Base-by-base conservation (phyloP, 2,113 vertebrate species). In the Ibidorhyncha struthersii region DNA sequence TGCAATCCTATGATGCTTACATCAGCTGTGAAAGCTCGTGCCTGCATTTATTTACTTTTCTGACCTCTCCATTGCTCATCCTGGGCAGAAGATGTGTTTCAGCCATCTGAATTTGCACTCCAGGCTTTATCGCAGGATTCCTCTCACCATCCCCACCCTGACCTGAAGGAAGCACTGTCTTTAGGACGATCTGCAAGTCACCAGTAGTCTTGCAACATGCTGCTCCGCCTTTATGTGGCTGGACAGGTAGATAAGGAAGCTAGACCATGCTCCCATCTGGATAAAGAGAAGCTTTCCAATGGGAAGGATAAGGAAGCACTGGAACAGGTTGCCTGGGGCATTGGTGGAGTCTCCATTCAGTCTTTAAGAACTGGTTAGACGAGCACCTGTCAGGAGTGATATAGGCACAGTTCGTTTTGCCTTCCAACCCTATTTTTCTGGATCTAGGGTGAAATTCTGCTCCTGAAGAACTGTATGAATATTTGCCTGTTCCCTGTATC, bases 361-460 rank as follows among this genome's bases (percentile, higher is more conserved):
- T 69, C 84, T 87, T 79, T 56, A 76, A 79, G 36, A 94, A 94
- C 81, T 56, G 70, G 81, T 93, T 91, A 69, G 81, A 78, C 73
- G 69, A 61, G 43, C 43, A 72, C 62, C 61, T 89, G 43, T 71
- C 56, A 82, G 52, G 65, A 74, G 45, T 3, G 3, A 67, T 43
- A 84, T 2, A 71, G 14, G 18, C 43, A 82, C 53, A 53, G 43
- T 69, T 94, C 6, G 2, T 69, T 90, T n/a, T 96, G 73, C 78
- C 78, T 96, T 95, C 90, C 81, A 94, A 95, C 61, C 36, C 30
- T n/a, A 2, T 82, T 87, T 96, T 94, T 94, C 82, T 67, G 22
- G 50, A 61, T 26, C 29, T 22, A n/a, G 62, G 45, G 36, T 55
- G 36, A 58, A 94, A 87, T 80, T 82, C 53, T 89, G 30, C 18